phyloP scores from a whole-genome alignment of 1,140 invertebrate species.

The Drosophila nebulosa region DNA sequence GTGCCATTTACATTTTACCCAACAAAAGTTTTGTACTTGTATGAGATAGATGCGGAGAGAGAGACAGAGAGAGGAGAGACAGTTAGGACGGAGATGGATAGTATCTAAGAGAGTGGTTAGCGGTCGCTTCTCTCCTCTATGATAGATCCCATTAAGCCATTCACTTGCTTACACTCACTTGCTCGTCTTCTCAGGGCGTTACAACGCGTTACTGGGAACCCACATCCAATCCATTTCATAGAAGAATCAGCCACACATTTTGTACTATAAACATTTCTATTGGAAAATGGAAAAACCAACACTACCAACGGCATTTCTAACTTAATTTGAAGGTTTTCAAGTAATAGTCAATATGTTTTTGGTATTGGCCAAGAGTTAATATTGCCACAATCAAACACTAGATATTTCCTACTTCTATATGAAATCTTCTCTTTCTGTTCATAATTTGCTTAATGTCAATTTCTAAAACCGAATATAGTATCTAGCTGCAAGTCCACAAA shows the following conservation, averaged over 20 bases:
- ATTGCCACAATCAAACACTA: no score
- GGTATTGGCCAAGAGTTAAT: no score
- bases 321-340: no score
- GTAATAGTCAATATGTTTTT: no score
- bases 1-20: constrained; percentile 44
- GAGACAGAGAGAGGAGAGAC: constrained; percentile 29
- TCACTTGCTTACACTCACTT: no score
- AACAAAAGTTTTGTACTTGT: constrained; percentile 38
- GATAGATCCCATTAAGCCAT: background rate
- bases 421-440: background rate
- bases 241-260: no score
- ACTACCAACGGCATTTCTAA: no score
- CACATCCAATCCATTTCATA: no score
- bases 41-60: constrained; percentile 17
- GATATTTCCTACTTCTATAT: background rate
- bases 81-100: background rate
- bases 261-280: no score
- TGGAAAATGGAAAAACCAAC: no score
- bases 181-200: no score
- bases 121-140: background rate
- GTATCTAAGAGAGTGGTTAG: background rate
- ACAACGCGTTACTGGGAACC: no score
- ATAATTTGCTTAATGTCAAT: background rate
- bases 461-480: background rate
- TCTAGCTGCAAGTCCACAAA: background rate